These are phyloP conservation scores for Drosophila birchii DNA, from an alignment of 2,888 invertebrate genomes.

Conservation along the genomic window DNA sequence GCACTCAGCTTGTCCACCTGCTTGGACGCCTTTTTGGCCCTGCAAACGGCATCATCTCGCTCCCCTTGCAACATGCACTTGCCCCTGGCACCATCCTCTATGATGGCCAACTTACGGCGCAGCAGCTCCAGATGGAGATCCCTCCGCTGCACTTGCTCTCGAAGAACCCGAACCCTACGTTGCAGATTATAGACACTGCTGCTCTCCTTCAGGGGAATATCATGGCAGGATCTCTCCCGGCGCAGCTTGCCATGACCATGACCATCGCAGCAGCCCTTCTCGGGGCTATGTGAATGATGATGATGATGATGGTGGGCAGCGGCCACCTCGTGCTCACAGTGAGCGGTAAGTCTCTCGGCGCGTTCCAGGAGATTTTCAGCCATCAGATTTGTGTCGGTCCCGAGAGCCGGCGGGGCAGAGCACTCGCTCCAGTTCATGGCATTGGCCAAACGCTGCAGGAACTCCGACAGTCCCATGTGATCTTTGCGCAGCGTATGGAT, in stretches of 20 bases:
- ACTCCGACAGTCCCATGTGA: slow-evolving; percentile 87
- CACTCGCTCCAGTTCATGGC: slow-evolving; percentile 87
- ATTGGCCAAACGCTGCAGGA: slow-evolving; percentile 92
- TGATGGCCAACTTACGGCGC: slow-evolving; percentile 93
- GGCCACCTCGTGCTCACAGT: slow-evolving; percentile 79
- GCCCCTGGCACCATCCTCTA: slow-evolving; percentile 90
- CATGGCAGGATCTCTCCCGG: slow-evolving; percentile 92
- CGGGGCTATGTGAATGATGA: slow-evolving; percentile 53
- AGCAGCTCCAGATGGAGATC: slow-evolving; percentile 96
- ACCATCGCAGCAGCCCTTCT: slow-evolving; percentile 71
- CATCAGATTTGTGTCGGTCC: slow-evolving; percentile 84
- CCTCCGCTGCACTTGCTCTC: slow-evolving; percentile 95
- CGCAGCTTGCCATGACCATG: slow-evolving; percentile 87
- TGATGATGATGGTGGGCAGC: slow-evolving; percentile 25
- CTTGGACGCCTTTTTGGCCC: slow-evolving; percentile 92
- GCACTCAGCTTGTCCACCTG: slow-evolving; percentile 92
- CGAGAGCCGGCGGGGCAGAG: slow-evolving; percentile 82
- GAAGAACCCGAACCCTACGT: slow-evolving; percentile 92
- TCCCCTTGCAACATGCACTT: slow-evolving; percentile 88
- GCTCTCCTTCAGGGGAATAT: slow-evolving; percentile 90
- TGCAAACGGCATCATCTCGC: slow-evolving; percentile 88
- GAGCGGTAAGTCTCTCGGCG: slow-evolving; percentile 88
- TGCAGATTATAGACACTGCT: slow-evolving; percentile 91
- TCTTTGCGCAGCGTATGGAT: slow-evolving; percentile 87
- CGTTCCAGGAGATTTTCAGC: slow-evolving; percentile 93